Percentiles rank a stretch among this genome's conserved stretches.
These are phyloP conservation scores for Abrostola tripartita DNA, from an alignment of 2,888 invertebrate genomes.

Conservation along the genomic window DNA sequence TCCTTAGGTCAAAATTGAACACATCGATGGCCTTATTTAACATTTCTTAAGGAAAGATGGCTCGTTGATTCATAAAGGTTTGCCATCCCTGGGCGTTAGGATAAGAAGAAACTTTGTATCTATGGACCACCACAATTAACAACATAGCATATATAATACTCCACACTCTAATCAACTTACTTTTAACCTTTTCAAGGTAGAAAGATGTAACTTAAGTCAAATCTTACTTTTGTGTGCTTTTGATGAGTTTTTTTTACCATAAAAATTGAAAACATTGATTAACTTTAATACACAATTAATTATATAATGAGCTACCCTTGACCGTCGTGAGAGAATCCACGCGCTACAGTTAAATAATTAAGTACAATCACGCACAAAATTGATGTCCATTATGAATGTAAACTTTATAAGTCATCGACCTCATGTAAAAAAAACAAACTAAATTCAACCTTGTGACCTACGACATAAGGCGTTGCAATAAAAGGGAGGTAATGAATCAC, in stretches of 20 bases:
- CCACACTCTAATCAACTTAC: too few relatives aligned
- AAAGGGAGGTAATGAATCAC: conserved; percentile 52
- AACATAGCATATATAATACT: too few relatives aligned
- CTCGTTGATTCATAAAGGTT: too few relatives aligned
- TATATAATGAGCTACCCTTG: conserved; percentile 15
- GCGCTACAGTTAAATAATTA: conserved; percentile 27
- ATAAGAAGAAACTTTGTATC: too few relatives aligned
- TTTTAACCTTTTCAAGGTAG: too few relatives aligned
- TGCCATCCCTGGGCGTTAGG: too few relatives aligned
- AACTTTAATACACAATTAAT: neutral
- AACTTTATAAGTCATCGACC: conserved; percentile 55
- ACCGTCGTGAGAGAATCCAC: conserved; percentile 8
- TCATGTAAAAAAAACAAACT: conserved; percentile 4
- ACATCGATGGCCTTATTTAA: too few relatives aligned
- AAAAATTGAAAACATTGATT: neutral
- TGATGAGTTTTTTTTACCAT: neutral
- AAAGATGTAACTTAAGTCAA: too few relatives aligned
- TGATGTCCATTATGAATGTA: conserved; percentile 59
- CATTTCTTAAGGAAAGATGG: too few relatives aligned
- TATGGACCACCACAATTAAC: too few relatives aligned
- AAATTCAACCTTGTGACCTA: conserved; percentile 16
- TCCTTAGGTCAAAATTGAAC: too few relatives aligned
- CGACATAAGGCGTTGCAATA: conserved; percentile 12
- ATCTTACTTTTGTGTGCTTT: neutral
- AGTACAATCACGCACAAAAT: conserved; percentile 53